Base-by-base conservation (phyloP, 2,113 vertebrate species). In the Aspiorhynchus laticeps region DNA sequence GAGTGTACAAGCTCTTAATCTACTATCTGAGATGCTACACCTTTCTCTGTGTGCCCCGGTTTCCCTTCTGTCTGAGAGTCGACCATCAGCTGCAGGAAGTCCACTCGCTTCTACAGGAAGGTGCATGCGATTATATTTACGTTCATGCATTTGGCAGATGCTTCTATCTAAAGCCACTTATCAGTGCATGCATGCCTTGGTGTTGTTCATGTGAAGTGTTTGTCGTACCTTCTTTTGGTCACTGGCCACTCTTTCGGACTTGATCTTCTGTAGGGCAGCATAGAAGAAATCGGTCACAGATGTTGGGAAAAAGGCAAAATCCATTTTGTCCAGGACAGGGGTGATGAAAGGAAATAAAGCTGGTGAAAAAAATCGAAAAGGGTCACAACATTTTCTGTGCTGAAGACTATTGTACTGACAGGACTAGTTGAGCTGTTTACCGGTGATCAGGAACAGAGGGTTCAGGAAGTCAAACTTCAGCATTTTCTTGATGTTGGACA, bases 401-500 rank as follows among this genome's bases (percentile, higher is more conserved):
- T 73, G 0, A 38, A 73, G 4, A 0, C 1, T 76, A 24, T 9
- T 76, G n/a, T 48, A 17, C n/a, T 46, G 11, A 28, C 74, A 48
- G 21, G 41, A 15, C n/a, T 76, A 48, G 26, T 77, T 28, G 43
- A 77, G 26, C 12, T 1, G 3, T 48, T 83, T 94, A 97, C 97
- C 79, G 11, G 63, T 0, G 0, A 91, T 0, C 3, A 97, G 0
- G 15, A 95, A 7, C 0, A 95, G 0, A 0, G 95, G 96, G 24
- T 90, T 80, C 0, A 95, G 82, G 0, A 97, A 65, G 75, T 85
- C 82, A 82, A 97, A 94, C 28, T 89, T 95, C 80, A 94, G 65
- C 63, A 98, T 85, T 31, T 89, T 96, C 85, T 92, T 93, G 46
- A 93, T 91, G 86, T 97, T 93, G 83, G 89, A 63, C 2, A 98